Evolutionary conservation across 2,113 vertebrate species (phyloP).

Genomic region (Paramormyrops kingsleyae): DNA sequence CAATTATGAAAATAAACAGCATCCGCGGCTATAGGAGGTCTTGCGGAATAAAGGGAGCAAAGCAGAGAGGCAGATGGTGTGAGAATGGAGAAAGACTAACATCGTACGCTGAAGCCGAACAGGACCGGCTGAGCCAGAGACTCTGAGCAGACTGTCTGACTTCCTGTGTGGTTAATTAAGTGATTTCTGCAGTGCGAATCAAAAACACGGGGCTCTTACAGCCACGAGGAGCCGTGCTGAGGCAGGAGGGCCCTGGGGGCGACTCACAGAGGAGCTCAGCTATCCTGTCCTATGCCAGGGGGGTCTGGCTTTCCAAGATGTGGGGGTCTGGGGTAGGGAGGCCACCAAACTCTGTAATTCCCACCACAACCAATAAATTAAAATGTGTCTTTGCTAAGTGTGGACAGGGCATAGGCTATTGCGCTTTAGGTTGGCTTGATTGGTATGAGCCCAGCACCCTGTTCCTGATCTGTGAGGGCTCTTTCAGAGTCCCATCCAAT

Average conservation of each 20-base stretch:
- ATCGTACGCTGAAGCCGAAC: not conserved
- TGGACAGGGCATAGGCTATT: not conserved
- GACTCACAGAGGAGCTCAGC: not conserved
- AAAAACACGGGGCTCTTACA: not conserved
- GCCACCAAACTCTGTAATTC: not conserved
- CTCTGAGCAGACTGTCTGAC: not conserved
- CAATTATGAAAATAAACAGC: not conserved
- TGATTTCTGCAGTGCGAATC: not conserved
- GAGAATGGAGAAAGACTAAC: not conserved
- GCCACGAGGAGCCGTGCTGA: not conserved
- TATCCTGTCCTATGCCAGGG: not conserved
- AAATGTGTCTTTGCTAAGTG: not conserved
- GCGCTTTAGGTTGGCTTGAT: not conserved
- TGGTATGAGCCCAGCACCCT: not conserved
- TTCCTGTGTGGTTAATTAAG: constrained; percentile 4
- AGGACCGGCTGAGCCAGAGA: not conserved
- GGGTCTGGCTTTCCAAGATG: not conserved
- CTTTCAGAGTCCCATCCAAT: not conserved
- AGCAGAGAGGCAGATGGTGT: not conserved
- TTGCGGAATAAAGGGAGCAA: not conserved
- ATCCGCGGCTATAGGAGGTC: not conserved
- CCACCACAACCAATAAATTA: not conserved
- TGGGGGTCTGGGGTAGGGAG: not conserved
- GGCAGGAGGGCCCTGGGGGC: not conserved
- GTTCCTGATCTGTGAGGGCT: not conserved